Percentiles rank a stretch among this genome's conserved stretches.
These are phyloP conservation scores for Blomia tropicalis DNA, from an alignment of 2,888 invertebrate genomes.

Conservation along the genomic window DNA sequence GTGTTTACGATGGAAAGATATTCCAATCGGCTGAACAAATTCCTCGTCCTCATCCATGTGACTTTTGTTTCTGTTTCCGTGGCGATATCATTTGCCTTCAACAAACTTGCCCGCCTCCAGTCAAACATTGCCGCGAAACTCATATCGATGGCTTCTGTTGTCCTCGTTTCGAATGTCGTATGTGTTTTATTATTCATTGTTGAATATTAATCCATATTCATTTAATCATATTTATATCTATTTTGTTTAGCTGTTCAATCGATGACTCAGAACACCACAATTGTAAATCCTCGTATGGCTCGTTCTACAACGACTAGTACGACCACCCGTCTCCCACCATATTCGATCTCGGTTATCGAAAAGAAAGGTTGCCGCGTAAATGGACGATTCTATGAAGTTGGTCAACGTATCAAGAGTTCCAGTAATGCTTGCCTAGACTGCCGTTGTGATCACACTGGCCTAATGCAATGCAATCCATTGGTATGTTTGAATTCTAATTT, in stretches of 20 bases:
- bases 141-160: constrained; percentile 85
- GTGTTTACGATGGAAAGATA: constrained; percentile 75
- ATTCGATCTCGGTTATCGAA: constrained; percentile 25
- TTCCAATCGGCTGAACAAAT: constrained; percentile 89
- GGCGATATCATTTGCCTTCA: constrained; percentile 86
- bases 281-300: not conserved
- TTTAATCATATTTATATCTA: not conserved
- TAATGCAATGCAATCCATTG: constrained; percentile 85
- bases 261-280: constrained; percentile 18
- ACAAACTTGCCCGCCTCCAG: constrained; percentile 86
- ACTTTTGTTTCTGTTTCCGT: constrained; percentile 91
- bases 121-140: constrained; percentile 75
- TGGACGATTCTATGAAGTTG: constrained; percentile 66
- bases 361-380: constrained; percentile 60
- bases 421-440: constrained; percentile 85
- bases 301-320: constrained; percentile 5
- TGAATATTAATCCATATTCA: not conserved
- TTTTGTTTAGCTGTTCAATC: constrained; percentile 21
- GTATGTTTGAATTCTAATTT: constrained; percentile 44
- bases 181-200: constrained; percentile 22
- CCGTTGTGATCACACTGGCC: constrained; percentile 82
- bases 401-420: constrained; percentile 63
- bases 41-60: constrained; percentile 80
- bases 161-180: constrained; percentile 72
- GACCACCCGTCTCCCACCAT: not conserved